Evolutionary conservation across 2,113 vertebrate species (phyloP), one percentile per base, ranked within the genome.

Genomic region (Probosciger aterrimus): DNA sequence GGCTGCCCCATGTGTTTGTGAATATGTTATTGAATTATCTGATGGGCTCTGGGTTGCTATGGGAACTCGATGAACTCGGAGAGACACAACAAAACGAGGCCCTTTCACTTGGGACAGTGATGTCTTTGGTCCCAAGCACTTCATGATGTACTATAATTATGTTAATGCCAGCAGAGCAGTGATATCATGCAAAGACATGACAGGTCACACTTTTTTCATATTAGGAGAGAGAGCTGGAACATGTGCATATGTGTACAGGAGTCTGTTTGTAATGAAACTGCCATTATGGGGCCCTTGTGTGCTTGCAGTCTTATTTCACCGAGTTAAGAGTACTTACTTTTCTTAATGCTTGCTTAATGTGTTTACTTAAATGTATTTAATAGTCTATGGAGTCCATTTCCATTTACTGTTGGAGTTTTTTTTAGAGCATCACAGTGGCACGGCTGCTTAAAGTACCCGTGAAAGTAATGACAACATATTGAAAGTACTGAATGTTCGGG

Each of bases 191-290:
- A 78, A 90, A 75, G 82, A 81, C 86, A 94, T 92, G 95, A 92
- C 90, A 94, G 90, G 50, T 97, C 95, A 96, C 90, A 94, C 92
- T 96, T 96, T 75, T 64, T 92, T 96, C 95, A 92, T 94, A 50
- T 88, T 64, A 93, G 82, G 39, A 91, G 75, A 82, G 85, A 43
- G 62, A 19, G 37, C 43, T 93, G 86, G 90, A 95, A 92, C 44
- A 75, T 84, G 82, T 93, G 91, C 83, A 24, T 84, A 55, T 68
- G 47, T 79, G 79, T 71, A 86, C 80, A 86, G 96, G 76, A 93
- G 65, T 62, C 92, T 88, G 74, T 79, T 86, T 95, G 93, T 83
- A 94, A 93, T 88, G 92, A 92, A 95, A 93, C 39, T 93, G 64
- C 88, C 5, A 6, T 95, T 94, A 92, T 37, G 64, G 65, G 86